These are phyloP conservation scores for Mercenaria mercenaria DNA, from an alignment of 1,140 invertebrate genomes.

Conservation along the genomic window DNA sequence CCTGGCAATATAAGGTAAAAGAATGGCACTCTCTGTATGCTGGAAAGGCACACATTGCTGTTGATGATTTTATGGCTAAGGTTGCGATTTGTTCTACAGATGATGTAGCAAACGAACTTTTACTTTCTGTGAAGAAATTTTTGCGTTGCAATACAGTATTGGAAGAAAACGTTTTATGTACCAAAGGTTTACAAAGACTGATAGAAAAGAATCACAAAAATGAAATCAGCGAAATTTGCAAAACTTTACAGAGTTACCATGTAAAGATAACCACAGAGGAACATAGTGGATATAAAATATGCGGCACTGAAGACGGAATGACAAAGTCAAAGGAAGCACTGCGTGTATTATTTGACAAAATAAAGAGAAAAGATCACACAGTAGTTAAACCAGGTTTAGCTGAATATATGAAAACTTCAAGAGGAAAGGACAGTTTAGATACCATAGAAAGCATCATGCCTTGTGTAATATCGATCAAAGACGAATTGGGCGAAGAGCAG, in stretches of 20 bases:
- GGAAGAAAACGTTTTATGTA: not conserved
- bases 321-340: too few relatives aligned
- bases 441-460: not conserved
- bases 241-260: not conserved
- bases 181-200: not conserved
- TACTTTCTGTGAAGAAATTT: not conserved
- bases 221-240: not conserved
- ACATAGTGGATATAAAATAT: too few relatives aligned
- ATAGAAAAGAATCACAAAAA: too few relatives aligned
- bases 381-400: constrained; percentile 2
- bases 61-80: not conserved
- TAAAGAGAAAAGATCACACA: too few relatives aligned
- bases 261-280: constrained; percentile 31
- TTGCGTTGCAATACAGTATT: not conserved
- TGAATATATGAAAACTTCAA: not conserved
- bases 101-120: not conserved
- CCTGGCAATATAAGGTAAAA: not conserved
- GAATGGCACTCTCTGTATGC: not conserved
- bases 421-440: constrained; percentile 2
- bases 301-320: too few relatives aligned
- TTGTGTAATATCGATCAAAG: not conserved
- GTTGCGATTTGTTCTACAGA: not conserved
- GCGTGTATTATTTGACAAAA: too few relatives aligned
- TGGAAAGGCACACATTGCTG: too few relatives aligned
- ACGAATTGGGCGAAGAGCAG: not conserved